phyloP scores from a whole-genome alignment of 2,113 vertebrate species.

The Suncus etruscus region DNA sequence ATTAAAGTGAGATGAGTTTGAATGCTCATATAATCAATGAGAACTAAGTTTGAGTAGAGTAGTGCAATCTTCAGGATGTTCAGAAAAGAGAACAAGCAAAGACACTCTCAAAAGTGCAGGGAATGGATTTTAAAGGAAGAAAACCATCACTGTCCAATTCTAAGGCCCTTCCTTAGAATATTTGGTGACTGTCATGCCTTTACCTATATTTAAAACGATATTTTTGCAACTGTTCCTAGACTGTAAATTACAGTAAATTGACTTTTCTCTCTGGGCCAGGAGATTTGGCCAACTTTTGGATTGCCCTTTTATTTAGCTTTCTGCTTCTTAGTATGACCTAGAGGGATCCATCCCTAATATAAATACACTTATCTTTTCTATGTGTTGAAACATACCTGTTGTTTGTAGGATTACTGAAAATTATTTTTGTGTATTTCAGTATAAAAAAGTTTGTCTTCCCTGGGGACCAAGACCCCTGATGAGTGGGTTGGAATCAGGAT shows the following conservation, averaged over 20 bases:
- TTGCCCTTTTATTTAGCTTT: background rate
- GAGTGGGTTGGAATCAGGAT: too few species aligned
- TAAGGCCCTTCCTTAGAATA: too few species aligned
- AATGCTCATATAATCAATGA: background rate
- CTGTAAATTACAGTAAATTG: background rate
- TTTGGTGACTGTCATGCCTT: too few species aligned
- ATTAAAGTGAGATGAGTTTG: background rate
- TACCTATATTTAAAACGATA: background rate
- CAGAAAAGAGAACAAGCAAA: too few species aligned
- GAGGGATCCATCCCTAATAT: constrained; percentile 12
- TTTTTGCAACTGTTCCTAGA: background rate
- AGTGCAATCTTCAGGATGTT: background rate
- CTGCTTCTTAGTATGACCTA: constrained; percentile 18
- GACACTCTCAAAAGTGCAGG: too few species aligned
- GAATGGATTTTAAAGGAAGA: too few species aligned
- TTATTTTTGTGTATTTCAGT: too few species aligned
- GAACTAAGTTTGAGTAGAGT: background rate
- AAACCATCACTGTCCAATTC: too few species aligned
- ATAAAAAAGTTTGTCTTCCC: too few species aligned
- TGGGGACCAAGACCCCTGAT: too few species aligned
- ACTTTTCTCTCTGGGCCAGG: background rate
- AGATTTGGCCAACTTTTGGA: background rate
- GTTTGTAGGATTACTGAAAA: too few species aligned
- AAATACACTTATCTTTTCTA: constrained; percentile 11
- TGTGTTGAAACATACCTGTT: background rate